Percentiles rank a stretch among this genome's conserved stretches.
These are phyloP conservation scores for Mycteria americana DNA, from an alignment of 2,797 vertebrate genomes.

Conservation along the genomic window DNA sequence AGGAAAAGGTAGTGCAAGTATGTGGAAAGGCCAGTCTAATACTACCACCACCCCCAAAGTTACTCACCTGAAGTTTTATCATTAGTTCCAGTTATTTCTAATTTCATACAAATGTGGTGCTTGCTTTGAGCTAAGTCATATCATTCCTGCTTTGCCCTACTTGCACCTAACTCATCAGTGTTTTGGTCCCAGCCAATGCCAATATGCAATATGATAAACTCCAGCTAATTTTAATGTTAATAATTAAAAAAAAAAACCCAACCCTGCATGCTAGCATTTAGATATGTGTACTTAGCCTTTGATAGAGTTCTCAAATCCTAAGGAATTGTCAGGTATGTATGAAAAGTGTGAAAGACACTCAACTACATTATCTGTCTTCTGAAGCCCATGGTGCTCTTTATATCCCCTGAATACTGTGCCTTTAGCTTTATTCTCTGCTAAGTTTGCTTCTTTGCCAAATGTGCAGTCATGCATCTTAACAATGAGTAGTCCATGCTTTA, in stretches of 20 bases:
- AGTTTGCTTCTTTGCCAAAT: slow-evolving; percentile 39
- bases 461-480: slow-evolving; percentile 44
- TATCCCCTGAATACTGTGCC: background rate
- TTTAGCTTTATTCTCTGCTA: slow-evolving; percentile 22
- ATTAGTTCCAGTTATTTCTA: background rate
- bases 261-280: background rate
- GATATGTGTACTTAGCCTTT: background rate
- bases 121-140: background rate
- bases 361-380: background rate
- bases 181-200: background rate
- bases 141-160: background rate
- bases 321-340: background rate
- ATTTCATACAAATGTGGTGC: background rate
- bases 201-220: background rate
- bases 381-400: background rate
- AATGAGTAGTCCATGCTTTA: background rate
- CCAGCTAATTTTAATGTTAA: background rate
- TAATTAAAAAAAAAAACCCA: background rate
- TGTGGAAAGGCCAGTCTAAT: background rate
- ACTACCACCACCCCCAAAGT: background rate
- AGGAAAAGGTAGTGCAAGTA: background rate
- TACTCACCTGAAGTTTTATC: background rate
- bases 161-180: background rate
- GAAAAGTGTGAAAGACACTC: background rate
- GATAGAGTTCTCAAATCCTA: background rate